phyloP scores from a whole-genome alignment of 1,140 invertebrate species.

The Cylas formicarius region DNA sequence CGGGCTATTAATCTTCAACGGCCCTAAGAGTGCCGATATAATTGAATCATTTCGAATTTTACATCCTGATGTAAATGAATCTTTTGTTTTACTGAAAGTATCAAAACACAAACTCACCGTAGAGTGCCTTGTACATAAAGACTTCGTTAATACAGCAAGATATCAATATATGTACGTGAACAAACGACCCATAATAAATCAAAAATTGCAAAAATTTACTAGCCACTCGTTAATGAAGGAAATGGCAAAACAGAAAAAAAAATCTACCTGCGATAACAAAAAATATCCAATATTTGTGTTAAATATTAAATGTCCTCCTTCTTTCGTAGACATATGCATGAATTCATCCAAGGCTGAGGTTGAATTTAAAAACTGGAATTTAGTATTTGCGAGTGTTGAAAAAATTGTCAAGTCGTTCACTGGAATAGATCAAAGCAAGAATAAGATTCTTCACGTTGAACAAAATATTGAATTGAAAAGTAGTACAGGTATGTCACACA shows the following conservation, averaged over 20 bases:
- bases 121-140: slow-evolving; percentile 49
- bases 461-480: slow-evolving; percentile 7
- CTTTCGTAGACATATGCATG: slow-evolving; percentile 50
- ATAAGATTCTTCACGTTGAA: background rate
- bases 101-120: slow-evolving; percentile 47
- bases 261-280: slow-evolving; percentile 26
- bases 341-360: slow-evolving; percentile 48
- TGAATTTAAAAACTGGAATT: slow-evolving; percentile 55
- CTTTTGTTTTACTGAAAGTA: slow-evolving; percentile 46
- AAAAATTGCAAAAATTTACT: slow-evolving; percentile 47
- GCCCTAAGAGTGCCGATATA: slow-evolving; percentile 47
- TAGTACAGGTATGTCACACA: slow-evolving; percentile 30
- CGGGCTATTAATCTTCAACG: slow-evolving; percentile 49
- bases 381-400: slow-evolving; percentile 47
- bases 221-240: slow-evolving; percentile 38
- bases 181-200: slow-evolving; percentile 48
- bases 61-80: slow-evolving; percentile 44
- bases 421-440: slow-evolving; percentile 6
- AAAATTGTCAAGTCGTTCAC: slow-evolving; percentile 40
- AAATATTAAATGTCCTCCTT: slow-evolving; percentile 52
- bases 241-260: slow-evolving; percentile 5
- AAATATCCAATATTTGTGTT: slow-evolving; percentile 51
- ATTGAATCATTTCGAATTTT: slow-evolving; percentile 47
- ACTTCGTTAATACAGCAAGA: slow-evolving; percentile 41
- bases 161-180: slow-evolving; percentile 59